Evolutionary conservation across 2,797 vertebrate genomes (phyloP).

Genomic region (Delichon dasypus): DNA sequence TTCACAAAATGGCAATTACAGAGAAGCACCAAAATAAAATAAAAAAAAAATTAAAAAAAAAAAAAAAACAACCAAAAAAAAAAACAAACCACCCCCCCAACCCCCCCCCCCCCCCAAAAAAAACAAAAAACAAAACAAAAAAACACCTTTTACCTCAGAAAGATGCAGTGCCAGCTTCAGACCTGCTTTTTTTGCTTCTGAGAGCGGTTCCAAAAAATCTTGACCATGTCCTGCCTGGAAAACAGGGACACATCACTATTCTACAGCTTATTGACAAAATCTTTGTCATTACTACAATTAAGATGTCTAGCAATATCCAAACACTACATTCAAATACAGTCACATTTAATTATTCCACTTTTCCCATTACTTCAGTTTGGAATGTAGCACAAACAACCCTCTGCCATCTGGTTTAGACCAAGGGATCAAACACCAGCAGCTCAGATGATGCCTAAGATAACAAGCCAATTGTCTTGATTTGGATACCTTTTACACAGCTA

Average conservation of each 20-base stretch:
- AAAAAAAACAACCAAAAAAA: too few relatives aligned
- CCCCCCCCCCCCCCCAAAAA: too few relatives aligned
- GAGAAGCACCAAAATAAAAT: background rate
- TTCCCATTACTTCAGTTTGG: background rate
- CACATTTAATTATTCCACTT: background rate
- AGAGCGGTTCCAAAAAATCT: conserved; percentile 87
- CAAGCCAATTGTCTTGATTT: background rate
- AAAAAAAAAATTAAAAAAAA: background rate
- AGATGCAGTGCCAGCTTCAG: conserved; percentile 92
- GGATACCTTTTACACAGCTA: background rate
- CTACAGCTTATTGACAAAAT: background rate
- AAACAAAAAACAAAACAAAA: too few relatives aligned
- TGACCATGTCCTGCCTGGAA: conserved; percentile 86
- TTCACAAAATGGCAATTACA: background rate
- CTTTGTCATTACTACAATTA: background rate
- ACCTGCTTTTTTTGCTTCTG: conserved; percentile 87
- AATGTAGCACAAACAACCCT: background rate
- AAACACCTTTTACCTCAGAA: conserved; percentile 84
- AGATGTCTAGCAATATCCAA: background rate
- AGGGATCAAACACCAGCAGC: background rate
- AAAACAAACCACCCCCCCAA: too few relatives aligned
- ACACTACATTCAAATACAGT: background rate
- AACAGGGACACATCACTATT: conserved; percentile 1
- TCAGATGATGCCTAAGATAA: background rate
- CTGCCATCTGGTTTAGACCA: background rate